Evolutionary conservation across 2,113 vertebrate species (phyloP).

Genomic region (Zingel zingel): DNA sequence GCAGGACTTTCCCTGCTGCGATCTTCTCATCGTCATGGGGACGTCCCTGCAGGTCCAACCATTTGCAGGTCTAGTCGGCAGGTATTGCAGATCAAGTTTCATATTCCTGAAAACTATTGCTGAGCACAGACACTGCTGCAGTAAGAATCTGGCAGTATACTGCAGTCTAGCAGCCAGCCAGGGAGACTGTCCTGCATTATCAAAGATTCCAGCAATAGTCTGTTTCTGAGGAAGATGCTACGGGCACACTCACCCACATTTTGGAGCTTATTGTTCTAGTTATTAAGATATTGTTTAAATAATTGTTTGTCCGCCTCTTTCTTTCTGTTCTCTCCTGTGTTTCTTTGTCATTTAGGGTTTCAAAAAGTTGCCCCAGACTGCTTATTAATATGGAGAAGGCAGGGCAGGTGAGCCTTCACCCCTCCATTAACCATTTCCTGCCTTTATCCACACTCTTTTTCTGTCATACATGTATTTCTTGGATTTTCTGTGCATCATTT

Average conservation of each 20-base stretch:
- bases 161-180: background rate
- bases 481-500: conserved; percentile 2
- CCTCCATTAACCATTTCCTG: background rate
- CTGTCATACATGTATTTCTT: background rate
- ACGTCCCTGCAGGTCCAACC: conserved; percentile 95
- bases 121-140: background rate
- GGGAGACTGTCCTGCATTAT: background rate
- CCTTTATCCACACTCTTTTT: background rate
- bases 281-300: background rate
- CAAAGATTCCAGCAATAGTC: background rate
- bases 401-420: conserved; percentile 84
- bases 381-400: conserved; percentile 95
- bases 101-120: background rate
- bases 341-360: conserved; percentile 81
- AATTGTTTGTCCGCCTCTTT: background rate
- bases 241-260: background rate
- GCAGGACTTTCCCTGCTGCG: conserved; percentile 91
- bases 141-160: background rate
- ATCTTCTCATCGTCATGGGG: conserved; percentile 94
- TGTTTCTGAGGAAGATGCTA: background rate
- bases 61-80: conserved; percentile 91
- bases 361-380: conserved; percentile 88
- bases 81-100: conserved; percentile 76
- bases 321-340: background rate
- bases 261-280: background rate